These are phyloP conservation scores for Ptychodera flava DNA, from an alignment of 35 echinoderm and acorn worm genomes.

Conservation along the genomic window DNA sequence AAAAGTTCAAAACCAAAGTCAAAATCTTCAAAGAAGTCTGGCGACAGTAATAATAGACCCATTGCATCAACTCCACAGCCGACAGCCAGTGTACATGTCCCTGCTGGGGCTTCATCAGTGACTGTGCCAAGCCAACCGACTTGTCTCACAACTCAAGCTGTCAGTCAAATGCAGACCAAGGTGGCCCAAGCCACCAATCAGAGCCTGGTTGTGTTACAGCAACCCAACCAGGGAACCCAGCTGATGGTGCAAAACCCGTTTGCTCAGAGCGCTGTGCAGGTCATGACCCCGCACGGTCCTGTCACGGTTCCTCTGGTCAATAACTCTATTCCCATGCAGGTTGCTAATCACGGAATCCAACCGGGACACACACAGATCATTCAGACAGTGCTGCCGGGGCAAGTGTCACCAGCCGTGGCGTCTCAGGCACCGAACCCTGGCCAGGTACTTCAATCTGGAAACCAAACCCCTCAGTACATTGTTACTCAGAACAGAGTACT, in stretches of 20 bases:
- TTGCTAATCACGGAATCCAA: not conserved
- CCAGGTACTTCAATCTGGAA: not conserved
- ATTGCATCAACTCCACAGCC: not conserved
- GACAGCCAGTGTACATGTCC: not conserved
- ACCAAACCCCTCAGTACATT: slow-evolving; percentile 23
- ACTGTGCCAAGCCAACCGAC: slow-evolving; percentile 35
- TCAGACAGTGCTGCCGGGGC: not conserved
- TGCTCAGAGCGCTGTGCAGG: not conserved
- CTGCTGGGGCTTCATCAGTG: not conserved
- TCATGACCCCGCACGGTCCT: not conserved
- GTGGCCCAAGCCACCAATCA: not conserved
- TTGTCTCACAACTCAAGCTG: not conserved
- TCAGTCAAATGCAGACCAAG: not conserved
- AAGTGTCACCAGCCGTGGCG: not conserved
- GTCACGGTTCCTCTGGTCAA: not conserved
- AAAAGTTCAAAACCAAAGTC: not conserved
- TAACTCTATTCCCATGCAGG: slow-evolving; percentile 5
- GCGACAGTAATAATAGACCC: not conserved
- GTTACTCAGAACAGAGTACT: slow-evolving; percentile 31
- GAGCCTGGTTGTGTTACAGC: not conserved
- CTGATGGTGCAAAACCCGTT: not conserved
- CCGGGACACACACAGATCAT: not conserved
- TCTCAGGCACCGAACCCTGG: not conserved
- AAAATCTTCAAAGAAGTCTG: not conserved
- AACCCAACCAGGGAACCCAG: not conserved